Base-by-base conservation (phyloP, 2,797 vertebrate species). In the Pachyuromys duprasi region DNA sequence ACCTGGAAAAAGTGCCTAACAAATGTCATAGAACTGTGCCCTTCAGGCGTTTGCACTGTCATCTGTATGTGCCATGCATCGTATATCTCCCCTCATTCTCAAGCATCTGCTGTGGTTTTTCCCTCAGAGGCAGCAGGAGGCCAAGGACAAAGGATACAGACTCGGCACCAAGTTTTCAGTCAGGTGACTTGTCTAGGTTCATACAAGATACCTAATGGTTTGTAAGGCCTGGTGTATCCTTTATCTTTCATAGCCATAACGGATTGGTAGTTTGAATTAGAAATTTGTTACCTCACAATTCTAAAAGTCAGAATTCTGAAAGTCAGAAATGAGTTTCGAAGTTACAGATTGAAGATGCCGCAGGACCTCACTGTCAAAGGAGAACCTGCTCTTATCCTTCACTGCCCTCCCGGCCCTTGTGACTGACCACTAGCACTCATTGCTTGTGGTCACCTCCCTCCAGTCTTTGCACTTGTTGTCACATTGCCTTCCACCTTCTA, bases 201-300 rank as follows among this genome's bases (percentile, higher is more conserved):
- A 69, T 36, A 84, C 28, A 79, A 63, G 31, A 20, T n/a, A 28
- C n/a, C 33, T 79, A 93, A 88, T 57, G 82, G 70, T 90, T 53
- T 82, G 6, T 62, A 74, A 49, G 53, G 3, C 8, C n/a, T n/a
- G 2, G 11, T 24, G 3, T 89, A 7, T 69, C 53, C 12, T 17
- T 81, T 86, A 86, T 24, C 69, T 80, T 26, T 81, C 7, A 33
- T 36, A 86, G 31, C 53, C 49, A 0, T 86, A 86, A 91, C 60
- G 81, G 69, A 84, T 89, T 33, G 14, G 17, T 42, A 69, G n/a
- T 72, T 57, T 39, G 28, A 74, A 87, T 67, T 15, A 79, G 45
- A 78, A 70, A 87, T 81, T 4, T 90, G 28, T 82, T 95, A 15
- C 70, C 75, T 93, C 69, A 49, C 8, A 62, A 13, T 96, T 87